Percentiles rank a stretch among this genome's conserved stretches.
Conservation (phyloP, 2,797 vertebrate species). For the Poeciliopsis paucimaculata region DNA sequence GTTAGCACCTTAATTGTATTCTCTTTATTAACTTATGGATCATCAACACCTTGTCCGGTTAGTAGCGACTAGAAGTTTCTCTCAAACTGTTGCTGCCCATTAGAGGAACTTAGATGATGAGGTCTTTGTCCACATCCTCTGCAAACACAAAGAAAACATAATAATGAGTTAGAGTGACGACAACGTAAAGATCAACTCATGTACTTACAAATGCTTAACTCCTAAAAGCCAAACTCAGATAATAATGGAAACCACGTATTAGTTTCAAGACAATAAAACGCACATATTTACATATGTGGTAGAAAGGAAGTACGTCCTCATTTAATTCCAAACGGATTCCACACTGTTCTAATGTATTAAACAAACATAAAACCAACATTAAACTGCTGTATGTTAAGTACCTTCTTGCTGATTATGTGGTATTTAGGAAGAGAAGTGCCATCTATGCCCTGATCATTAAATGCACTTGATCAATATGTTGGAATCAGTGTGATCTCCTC, state of each 20-base stretch:
- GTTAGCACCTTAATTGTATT: conserved; percentile 92
- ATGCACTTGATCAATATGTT: background rate
- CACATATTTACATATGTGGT: background rate
- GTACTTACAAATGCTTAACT: background rate
- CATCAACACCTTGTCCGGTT: conserved; percentile 91
- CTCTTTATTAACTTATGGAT: conserved; percentile 82
- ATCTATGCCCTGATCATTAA: background rate
- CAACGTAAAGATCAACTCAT: background rate
- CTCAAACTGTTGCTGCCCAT: conserved; percentile 52
- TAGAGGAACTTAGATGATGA: conserved; percentile 88
- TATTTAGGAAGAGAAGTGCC: background rate
- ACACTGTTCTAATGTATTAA: background rate
- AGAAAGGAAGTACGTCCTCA: background rate
- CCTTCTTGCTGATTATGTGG: background rate
- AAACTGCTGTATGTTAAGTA: background rate
- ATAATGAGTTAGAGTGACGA: background rate
- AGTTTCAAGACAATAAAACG: background rate
- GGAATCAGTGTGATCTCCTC: background rate
- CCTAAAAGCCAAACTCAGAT: background rate
- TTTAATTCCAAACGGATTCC: background rate
- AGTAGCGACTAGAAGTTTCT: conserved; percentile 75
- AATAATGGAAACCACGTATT: background rate
- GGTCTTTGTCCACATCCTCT: conserved; percentile 97
- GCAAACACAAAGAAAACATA: conserved; percentile 74
- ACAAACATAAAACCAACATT: background rate